phyloP scores from a whole-genome alignment of 2,888 invertebrate species.

The Schizaphis graminum region DNA sequence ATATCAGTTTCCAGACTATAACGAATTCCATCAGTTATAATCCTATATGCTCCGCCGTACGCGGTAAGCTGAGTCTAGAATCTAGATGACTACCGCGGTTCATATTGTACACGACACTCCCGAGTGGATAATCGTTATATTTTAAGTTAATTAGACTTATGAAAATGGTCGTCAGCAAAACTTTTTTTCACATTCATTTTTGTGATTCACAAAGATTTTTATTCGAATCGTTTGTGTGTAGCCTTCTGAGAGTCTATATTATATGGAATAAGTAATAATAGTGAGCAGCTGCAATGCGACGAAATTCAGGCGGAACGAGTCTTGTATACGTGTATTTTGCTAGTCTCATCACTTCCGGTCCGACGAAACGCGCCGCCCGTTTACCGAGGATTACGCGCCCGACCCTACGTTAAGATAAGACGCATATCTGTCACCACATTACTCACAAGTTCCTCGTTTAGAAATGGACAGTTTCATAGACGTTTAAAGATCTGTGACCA shows the following conservation, averaged over 20 bases:
- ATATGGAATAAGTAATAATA: background rate
- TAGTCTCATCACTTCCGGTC: constrained; percentile 3
- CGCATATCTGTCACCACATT: background rate
- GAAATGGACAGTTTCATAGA: background rate
- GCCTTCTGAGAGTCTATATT: background rate
- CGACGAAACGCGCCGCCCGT: background rate
- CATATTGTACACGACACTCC: background rate
- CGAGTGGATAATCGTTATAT: background rate
- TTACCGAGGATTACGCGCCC: background rate
- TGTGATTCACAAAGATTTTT: background rate
- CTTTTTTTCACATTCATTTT: background rate
- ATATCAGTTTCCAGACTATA: background rate
- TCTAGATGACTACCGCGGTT: background rate
- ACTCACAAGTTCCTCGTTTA: background rate
- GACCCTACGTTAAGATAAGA: background rate
- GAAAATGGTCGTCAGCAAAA: background rate
- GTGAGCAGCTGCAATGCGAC: background rate
- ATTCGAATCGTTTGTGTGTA: background rate
- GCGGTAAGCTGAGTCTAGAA: background rate
- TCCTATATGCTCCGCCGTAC: background rate
- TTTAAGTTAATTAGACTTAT: background rate
- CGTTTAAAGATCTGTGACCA: background rate
- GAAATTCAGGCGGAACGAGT: background rate
- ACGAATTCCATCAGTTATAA: background rate
- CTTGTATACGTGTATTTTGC: background rate